A percentile compares a stretch with the other conserved stretches of the same genome.
Evolutionary conservation across 2,888 invertebrate species (phyloP).

Genomic region (Tuta absoluta): DNA sequence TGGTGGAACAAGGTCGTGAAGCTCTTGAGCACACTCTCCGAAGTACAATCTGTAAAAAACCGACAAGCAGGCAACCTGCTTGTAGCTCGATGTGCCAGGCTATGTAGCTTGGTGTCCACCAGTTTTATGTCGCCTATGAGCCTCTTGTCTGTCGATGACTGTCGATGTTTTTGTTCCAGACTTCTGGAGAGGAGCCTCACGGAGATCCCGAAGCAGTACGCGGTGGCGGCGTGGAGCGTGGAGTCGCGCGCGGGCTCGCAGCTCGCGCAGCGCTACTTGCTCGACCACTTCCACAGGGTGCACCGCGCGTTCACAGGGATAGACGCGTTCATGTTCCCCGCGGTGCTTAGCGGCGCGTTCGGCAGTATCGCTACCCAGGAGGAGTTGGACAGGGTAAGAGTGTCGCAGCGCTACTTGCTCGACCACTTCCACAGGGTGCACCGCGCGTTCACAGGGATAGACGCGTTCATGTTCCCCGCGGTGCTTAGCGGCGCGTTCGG

Average conservation of each 20-base stretch:
- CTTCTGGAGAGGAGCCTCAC: slow-evolving; percentile 65
- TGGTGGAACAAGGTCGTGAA: too few relatives aligned
- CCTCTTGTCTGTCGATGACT: too few relatives aligned
- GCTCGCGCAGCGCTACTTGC: slow-evolving; percentile 88
- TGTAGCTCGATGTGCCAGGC: too few relatives aligned
- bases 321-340: slow-evolving; percentile 68
- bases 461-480: slow-evolving; percentile 65
- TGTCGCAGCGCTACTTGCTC: too few relatives aligned
- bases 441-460: too few relatives aligned
- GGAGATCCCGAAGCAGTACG: slow-evolving; percentile 69
- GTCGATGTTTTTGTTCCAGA: slow-evolving; percentile 41
- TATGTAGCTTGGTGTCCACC: too few relatives aligned
- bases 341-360: slow-evolving; percentile 63
- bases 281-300: slow-evolving; percentile 85
- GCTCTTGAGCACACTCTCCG: too few relatives aligned
- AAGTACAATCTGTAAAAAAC: too few relatives aligned
- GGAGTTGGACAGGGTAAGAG: slow-evolving; percentile 57
- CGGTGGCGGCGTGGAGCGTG: slow-evolving; percentile 63
- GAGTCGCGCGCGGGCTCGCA: slow-evolving; percentile 75
- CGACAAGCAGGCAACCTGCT: too few relatives aligned
- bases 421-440: too few relatives aligned
- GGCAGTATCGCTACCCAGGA: slow-evolving; percentile 59
- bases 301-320: slow-evolving; percentile 57
- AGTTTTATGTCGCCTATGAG: too few relatives aligned
- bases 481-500: slow-evolving; percentile 67